Evolutionary conservation across 2,888 invertebrate genomes (phyloP).

Genomic region (Drosophila lacicola): DNA sequence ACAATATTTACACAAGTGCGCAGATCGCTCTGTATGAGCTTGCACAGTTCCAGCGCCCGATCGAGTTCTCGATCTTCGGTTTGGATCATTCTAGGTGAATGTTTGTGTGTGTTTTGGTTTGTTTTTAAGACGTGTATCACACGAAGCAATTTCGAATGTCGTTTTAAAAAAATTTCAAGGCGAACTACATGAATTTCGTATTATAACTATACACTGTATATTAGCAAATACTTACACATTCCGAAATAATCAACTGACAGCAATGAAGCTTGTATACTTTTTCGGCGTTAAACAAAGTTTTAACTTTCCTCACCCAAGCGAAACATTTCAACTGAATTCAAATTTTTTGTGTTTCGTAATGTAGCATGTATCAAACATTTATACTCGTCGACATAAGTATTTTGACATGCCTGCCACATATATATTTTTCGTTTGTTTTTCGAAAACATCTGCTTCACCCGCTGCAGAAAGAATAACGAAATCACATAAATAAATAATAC

Average conservation of each 20-base stretch:
- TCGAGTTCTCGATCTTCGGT: constrained; percentile 52
- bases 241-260: constrained; percentile 5
- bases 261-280: background rate
- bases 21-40: constrained; percentile 36
- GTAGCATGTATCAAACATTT: no score
- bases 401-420: no score
- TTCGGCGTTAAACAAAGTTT: background rate
- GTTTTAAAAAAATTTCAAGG: constrained; percentile 30
- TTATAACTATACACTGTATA: background rate
- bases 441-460: no score
- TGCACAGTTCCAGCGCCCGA: constrained; percentile 53
- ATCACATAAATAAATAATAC: no score
- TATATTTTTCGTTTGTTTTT: no score
- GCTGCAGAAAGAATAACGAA: no score
- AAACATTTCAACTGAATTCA: background rate
- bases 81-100: constrained; percentile 37
- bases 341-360: background rate
- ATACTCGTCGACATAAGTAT: no score
- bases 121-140: constrained; percentile 29
- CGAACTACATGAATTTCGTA: constrained; percentile 30
- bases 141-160: constrained; percentile 45
- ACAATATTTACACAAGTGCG: constrained; percentile 50
- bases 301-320: background rate
- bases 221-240: background rate
- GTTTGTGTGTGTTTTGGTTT: constrained; percentile 36